phyloP scores from a whole-genome alignment of 2,797 vertebrate species.

The Gymnothorax javanicus region DNA sequence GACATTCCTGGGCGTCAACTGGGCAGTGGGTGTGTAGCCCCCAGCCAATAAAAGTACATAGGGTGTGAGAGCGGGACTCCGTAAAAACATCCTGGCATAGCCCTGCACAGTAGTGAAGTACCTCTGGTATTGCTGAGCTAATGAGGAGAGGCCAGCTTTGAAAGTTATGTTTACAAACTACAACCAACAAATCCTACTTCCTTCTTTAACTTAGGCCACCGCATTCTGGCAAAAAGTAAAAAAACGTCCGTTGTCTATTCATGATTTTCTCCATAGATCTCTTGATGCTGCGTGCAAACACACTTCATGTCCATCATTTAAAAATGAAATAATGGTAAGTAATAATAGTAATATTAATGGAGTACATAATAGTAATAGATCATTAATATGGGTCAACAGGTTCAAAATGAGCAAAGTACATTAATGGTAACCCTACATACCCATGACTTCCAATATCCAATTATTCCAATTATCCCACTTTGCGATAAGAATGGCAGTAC shows the following conservation, averaged over 20 bases:
- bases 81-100: too few relatives aligned
- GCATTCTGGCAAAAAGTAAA: neutral
- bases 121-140: too few relatives aligned
- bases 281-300: neutral
- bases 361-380: neutral
- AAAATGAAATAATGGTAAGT: neutral
- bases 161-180: too few relatives aligned
- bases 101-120: too few relatives aligned
- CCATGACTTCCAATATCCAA: neutral
- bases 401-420: neutral
- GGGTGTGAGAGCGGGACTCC: too few relatives aligned
- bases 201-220: neutral
- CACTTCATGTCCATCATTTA: neutral
- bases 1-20: too few relatives aligned
- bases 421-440: neutral
- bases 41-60: too few relatives aligned
- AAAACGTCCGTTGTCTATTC: neutral
- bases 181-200: too few relatives aligned
- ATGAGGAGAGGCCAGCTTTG: too few relatives aligned
- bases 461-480: neutral
- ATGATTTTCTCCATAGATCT: neutral
- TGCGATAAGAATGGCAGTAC: neutral
- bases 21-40: too few relatives aligned
- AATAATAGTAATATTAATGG: neutral
- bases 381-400: neutral